phyloP scores from a whole-genome alignment of 1,140 invertebrate genomes.

The Palaemon carinicauda region DNA sequence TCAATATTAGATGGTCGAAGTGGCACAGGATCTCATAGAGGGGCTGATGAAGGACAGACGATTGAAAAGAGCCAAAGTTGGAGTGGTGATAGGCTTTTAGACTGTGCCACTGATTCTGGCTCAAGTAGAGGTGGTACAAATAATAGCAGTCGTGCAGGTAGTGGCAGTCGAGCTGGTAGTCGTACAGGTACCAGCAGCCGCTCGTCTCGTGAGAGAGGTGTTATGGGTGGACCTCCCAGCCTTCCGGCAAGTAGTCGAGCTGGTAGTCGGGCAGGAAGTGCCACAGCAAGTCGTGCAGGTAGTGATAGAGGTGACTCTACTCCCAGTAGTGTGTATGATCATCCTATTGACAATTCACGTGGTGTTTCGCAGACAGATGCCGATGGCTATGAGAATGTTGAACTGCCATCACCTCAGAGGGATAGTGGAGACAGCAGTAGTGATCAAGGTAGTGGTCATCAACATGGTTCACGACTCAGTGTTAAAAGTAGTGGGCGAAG shows the following conservation, averaged over 20 bases:
- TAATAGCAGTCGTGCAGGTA: slow-evolving; percentile 45
- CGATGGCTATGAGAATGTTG: slow-evolving; percentile 50
- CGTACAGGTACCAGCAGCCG: slow-evolving; percentile 45
- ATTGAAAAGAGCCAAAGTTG: slow-evolving; percentile 52
- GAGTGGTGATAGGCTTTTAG: slow-evolving; percentile 45
- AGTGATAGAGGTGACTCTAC: slow-evolving; percentile 41
- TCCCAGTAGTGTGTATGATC: slow-evolving; percentile 45
- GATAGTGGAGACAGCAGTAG: slow-evolving; percentile 52
- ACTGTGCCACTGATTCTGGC: slow-evolving; percentile 47
- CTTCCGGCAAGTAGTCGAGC: slow-evolving; percentile 21
- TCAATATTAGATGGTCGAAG: slow-evolving; percentile 48
- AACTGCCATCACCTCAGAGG: slow-evolving; percentile 37
- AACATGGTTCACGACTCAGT: slow-evolving; percentile 41
- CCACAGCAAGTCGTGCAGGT: slow-evolving; percentile 20
- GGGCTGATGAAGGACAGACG: slow-evolving; percentile 21
- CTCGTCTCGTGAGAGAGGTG: slow-evolving; percentile 28
- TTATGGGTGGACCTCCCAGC: slow-evolving; percentile 12
- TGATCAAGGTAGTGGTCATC: slow-evolving; percentile 40
- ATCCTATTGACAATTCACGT: slow-evolving; percentile 35
- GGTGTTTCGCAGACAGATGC: slow-evolving; percentile 36
- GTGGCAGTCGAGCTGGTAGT: slow-evolving; percentile 44
- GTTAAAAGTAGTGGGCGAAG: slow-evolving; percentile 39
- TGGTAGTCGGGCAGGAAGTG: slow-evolving; percentile 21
- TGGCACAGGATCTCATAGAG: slow-evolving; percentile 5
- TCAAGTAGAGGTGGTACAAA: slow-evolving; percentile 47